These are phyloP conservation scores for Caradrina clavipalpis DNA, from an alignment of 2,888 invertebrate genomes.

Conservation along the genomic window DNA sequence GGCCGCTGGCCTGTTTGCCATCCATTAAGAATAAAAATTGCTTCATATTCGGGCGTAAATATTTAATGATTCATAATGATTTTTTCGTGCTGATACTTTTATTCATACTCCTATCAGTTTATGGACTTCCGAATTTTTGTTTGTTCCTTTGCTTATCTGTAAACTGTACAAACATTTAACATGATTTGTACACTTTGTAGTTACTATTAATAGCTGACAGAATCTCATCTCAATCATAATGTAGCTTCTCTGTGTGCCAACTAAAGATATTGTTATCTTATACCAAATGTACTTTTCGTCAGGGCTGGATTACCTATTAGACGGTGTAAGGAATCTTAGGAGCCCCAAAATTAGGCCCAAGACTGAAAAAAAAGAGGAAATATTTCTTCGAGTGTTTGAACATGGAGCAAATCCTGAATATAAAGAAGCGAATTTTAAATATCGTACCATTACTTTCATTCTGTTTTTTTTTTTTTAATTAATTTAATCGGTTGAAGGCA, in stretches of 20 bases:
- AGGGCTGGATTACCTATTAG: no score
- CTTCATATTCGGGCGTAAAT: background rate
- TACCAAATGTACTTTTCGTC: background rate
- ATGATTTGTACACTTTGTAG: background rate
- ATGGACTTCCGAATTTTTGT: conserved; percentile 24
- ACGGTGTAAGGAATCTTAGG: no score
- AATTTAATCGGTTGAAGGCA: no score
- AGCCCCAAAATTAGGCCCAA: no score
- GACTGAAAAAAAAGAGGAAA: no score
- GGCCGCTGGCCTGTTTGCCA: no score
- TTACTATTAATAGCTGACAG: conserved; percentile 7
- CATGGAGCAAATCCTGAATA: no score
- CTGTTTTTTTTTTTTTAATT: no score
- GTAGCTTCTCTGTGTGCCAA: conserved; percentile 5
- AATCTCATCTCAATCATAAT: conserved; percentile 5
- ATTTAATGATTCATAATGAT: background rate
- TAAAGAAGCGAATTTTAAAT: no score
- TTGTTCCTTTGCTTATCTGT: conserved; percentile 11
- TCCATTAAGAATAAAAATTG: no score
- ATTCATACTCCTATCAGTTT: conserved; percentile 17
- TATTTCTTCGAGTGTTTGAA: no score
- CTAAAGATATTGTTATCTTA: conserved; percentile 16
- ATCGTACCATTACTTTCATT: no score
- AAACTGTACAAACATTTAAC: conserved; percentile 11
- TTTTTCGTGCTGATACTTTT: conserved; percentile 1